Percentiles rank a stretch among this genome's conserved stretches.
Conservation (phyloP, 2,797 vertebrate species). For the Synaphobranchus kaupii region DNA sequence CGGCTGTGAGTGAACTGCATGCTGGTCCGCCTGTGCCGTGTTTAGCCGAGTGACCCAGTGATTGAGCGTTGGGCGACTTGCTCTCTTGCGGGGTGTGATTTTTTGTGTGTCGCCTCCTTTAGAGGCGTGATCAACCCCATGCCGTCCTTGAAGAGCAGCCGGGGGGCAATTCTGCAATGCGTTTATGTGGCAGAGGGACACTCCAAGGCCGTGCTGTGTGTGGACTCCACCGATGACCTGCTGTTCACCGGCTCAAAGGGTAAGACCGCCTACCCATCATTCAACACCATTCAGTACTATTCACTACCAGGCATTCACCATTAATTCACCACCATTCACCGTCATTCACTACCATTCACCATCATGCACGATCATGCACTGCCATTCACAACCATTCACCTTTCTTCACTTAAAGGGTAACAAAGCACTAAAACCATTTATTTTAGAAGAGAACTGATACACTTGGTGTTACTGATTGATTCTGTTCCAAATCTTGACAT, state of each 20-base stretch:
- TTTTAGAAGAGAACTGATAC: no score
- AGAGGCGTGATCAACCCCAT: conserved; percentile 92
- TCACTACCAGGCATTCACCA: not conserved
- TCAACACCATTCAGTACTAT: not conserved
- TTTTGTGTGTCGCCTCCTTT: conserved; percentile 30
- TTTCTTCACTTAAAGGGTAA: not conserved
- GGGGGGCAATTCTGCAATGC: conserved; percentile 79
- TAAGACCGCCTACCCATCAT: conserved; percentile 51
- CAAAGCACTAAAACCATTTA: no score
- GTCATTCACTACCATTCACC: not conserved
- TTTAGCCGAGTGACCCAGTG: not conserved
- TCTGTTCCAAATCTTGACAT: no score
- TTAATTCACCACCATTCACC: not conserved
- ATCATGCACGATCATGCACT: not conserved
- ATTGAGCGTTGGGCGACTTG: not conserved
- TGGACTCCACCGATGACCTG: conserved; percentile 93
- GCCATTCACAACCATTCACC: not conserved
- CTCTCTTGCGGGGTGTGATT: not conserved
- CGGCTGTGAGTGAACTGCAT: not conserved
- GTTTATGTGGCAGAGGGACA: conserved; percentile 89
- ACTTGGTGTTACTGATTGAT: no score
- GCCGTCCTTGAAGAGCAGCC: conserved; percentile 71
- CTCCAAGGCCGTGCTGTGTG: conserved; percentile 90
- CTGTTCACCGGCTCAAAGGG: conserved; percentile 98
- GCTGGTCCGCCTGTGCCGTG: not conserved